Percentiles rank a stretch among this genome's conserved stretches.
phyloP scores from a whole-genome alignment of 2,888 invertebrate species.

The Caenorhabditis sinica region DNA sequence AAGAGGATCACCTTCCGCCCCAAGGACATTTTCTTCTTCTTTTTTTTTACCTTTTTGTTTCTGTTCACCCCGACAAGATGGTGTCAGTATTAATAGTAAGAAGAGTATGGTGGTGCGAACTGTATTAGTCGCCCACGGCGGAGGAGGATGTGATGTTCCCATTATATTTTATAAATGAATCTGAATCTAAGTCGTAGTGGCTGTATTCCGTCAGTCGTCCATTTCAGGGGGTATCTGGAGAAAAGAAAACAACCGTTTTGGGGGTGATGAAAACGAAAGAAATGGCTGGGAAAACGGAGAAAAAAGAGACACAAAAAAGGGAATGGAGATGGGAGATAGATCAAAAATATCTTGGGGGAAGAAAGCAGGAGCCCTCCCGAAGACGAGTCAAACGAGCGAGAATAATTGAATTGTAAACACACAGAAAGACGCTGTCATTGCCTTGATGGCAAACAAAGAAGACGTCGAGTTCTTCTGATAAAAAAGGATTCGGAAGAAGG shows the following conservation, averaged over 20 bases:
- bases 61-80: constrained; percentile 56
- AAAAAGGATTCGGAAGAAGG: background rate
- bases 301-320: constrained; percentile 2
- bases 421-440: constrained; percentile 19
- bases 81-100: constrained; percentile 54
- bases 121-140: constrained; percentile 25
- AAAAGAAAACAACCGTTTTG: constrained; percentile 42
- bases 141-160: constrained; percentile 36
- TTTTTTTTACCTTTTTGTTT: constrained; percentile 58
- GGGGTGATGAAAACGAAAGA: constrained; percentile 2
- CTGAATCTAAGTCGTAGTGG: constrained; percentile 18
- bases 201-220: constrained; percentile 53
- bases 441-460: constrained; percentile 20
- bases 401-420: constrained; percentile 62
- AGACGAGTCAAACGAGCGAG: constrained; percentile 60
- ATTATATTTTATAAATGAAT: constrained; percentile 41
- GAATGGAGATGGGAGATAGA: constrained; percentile 29
- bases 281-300: constrained; percentile 1
- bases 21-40: constrained; percentile 31
- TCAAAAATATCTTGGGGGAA: constrained; percentile 52
- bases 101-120: constrained; percentile 44
- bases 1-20: constrained; percentile 28
- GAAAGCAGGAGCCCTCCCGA: constrained; percentile 8
- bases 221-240: constrained; percentile 57
- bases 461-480: constrained; percentile 12